Evolutionary conservation across 2,113 vertebrate species (phyloP).

Genomic region (Colius striatus): DNA sequence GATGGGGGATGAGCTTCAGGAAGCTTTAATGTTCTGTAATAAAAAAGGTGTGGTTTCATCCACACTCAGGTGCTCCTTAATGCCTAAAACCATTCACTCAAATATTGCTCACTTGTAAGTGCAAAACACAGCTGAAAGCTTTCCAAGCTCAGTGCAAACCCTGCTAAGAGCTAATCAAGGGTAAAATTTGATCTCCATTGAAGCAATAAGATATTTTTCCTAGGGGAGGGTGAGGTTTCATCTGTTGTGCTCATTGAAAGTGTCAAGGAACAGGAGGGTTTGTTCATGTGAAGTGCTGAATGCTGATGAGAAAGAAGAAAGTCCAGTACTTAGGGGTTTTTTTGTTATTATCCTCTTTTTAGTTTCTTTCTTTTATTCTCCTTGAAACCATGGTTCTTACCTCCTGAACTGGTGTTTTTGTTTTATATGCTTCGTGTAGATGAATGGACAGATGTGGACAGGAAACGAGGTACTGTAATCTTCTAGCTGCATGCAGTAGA

Average conservation of each 20-base stretch:
- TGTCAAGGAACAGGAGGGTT: background rate
- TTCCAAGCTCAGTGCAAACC: background rate
- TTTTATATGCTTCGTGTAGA: conserved; percentile 86
- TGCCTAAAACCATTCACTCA: background rate
- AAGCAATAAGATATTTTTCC: background rate
- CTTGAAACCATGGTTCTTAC: conserved; percentile 63
- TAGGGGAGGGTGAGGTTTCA: background rate
- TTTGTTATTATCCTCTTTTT: background rate
- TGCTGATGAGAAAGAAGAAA: background rate
- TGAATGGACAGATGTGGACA: conserved; percentile 97
- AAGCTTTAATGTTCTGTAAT: background rate
- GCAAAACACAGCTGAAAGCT: background rate
- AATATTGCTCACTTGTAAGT: background rate
- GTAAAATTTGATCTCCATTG: background rate
- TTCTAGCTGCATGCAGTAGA: conserved; percentile 73
- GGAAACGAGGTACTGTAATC: conserved; percentile 91
- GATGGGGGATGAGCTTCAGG: background rate
- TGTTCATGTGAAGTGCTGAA: background rate
- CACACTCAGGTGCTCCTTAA: background rate
- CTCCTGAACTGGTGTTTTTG: conserved; percentile 79
- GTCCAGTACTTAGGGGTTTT: background rate
- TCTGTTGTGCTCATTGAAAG: background rate
- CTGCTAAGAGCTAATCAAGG: background rate
- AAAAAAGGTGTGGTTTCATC: background rate
- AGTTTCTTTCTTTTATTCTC: conserved; percentile 54